Evolutionary conservation across 2,888 invertebrate genomes (phyloP).

Genomic region (Eristalis tenax): DNA sequence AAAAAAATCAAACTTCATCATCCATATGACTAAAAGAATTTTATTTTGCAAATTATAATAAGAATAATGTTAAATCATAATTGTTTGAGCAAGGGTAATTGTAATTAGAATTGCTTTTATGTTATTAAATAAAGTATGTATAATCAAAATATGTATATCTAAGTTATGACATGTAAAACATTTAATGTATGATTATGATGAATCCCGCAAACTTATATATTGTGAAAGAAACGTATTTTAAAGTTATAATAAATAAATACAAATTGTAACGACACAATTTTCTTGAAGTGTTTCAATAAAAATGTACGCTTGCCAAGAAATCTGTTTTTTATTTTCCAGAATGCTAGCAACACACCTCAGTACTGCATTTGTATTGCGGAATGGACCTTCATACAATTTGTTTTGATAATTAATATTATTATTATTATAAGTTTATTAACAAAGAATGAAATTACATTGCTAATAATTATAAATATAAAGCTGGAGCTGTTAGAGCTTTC

Average conservation of each 20-base stretch:
- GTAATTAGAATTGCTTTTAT: slow-evolving; percentile 64
- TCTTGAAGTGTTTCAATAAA: slow-evolving; percentile 10
- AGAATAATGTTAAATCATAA: slow-evolving; percentile 59
- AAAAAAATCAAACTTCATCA: slow-evolving; percentile 38
- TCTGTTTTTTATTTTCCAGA: no score
- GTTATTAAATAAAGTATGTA: slow-evolving; percentile 62
- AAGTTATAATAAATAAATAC: slow-evolving; percentile 60
- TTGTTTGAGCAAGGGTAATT: slow-evolving; percentile 64
- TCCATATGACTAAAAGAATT: slow-evolving; percentile 41
- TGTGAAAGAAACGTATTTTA: slow-evolving; percentile 59
- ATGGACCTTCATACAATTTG: no score
- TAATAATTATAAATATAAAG: no score
- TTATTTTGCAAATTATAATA: slow-evolving; percentile 62
- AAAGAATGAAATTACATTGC: no score
- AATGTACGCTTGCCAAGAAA: slow-evolving; percentile 1
- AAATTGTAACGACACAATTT: slow-evolving; percentile 19
- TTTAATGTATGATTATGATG: slow-evolving; percentile 38
- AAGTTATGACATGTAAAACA: slow-evolving; percentile 60
- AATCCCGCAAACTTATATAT: slow-evolving; percentile 55
- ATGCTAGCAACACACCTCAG: no score
- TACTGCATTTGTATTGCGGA: no score
- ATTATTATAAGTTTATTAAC: no score
- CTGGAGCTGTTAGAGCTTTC: no score
- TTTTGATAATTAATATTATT: no score
- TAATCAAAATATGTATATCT: slow-evolving; percentile 66